Evolutionary conservation across 2,888 invertebrate species (phyloP), one percentile per base, ranked within the genome.

Genomic region (Eilema depressum): DNA sequence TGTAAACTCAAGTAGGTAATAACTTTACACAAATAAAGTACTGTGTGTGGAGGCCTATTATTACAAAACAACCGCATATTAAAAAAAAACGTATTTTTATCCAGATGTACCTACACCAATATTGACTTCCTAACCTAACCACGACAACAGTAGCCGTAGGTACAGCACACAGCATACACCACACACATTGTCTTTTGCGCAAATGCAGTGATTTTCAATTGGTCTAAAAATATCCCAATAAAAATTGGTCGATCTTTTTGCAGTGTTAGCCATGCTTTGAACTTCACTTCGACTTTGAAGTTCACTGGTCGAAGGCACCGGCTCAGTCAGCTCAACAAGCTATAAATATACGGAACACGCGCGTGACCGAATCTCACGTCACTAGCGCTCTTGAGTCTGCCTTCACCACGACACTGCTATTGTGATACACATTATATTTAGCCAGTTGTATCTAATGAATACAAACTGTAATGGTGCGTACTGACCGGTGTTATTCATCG

Each of bases 351-450:
- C 76, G 74, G 69, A 80, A 85, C 77, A 83, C 85, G 87, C 92
- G 90, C 92, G 92, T 91, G 92, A 92, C 87, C 87, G 86, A 81
- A 86, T 72, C 82, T 71, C 84, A 79, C 94, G 94, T 93, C 93
- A 93, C 89, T 81, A 82, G 75, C 88, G 93, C 84, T 92, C 93
- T 93, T 93, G 92, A 91, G 86, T 88, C 85, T 90, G 84, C 89
- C 86, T 89, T 91, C 93, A 93, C 94, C 94, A 92, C 91, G 94
- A 93, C 92, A 92, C 88, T 91, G 91, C 91, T 92, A 93, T 93
- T 94, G 94, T 93, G 86, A 91, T 92, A 86, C 85, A 84, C 76
- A 89, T 89, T 94, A 93, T 93, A 93, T 93, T 94, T 94, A 94
- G 93, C 85, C 85, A 73, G 85, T 86, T 86, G 90, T 86, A 90